Evolutionary conservation across 2,113 vertebrate genomes (phyloP).

Genomic region (Rhea pennata): DNA sequence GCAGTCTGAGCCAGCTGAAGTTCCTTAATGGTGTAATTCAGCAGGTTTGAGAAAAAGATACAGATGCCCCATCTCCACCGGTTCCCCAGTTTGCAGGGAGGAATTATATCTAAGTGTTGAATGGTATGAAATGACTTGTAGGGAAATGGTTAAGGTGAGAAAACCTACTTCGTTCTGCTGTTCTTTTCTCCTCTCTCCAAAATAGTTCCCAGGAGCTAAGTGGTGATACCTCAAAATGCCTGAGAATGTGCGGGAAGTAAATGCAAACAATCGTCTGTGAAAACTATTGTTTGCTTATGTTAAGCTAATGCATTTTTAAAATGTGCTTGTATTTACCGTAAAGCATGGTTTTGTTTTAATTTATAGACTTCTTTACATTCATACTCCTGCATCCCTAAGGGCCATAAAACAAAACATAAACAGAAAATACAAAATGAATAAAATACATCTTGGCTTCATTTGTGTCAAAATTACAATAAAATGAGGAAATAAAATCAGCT

Average conservation of each 20-base stretch:
- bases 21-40: no score
- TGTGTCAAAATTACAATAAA: constrained; percentile 73
- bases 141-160: background rate
- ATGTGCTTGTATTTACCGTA: constrained; percentile 39
- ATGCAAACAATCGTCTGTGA: constrained; percentile 14
- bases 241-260: background rate
- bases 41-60: background rate
- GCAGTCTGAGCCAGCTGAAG: background rate
- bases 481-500: constrained; percentile 59
- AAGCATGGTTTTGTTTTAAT: constrained; percentile 52
- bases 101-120: background rate
- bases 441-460: constrained; percentile 70
- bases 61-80: background rate
- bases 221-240: constrained; percentile 2
- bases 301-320: constrained; percentile 46
- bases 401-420: constrained; percentile 63
- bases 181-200: background rate
- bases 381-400: constrained; percentile 32
- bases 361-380: constrained; percentile 68
- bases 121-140: background rate
- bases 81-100: background rate
- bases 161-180: background rate
- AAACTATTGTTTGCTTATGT: constrained; percentile 39
- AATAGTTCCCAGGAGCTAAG: background rate
- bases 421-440: constrained; percentile 40